Base-by-base conservation (phyloP, 2,888 invertebrate species). In the Hypena proboscidalis region DNA sequence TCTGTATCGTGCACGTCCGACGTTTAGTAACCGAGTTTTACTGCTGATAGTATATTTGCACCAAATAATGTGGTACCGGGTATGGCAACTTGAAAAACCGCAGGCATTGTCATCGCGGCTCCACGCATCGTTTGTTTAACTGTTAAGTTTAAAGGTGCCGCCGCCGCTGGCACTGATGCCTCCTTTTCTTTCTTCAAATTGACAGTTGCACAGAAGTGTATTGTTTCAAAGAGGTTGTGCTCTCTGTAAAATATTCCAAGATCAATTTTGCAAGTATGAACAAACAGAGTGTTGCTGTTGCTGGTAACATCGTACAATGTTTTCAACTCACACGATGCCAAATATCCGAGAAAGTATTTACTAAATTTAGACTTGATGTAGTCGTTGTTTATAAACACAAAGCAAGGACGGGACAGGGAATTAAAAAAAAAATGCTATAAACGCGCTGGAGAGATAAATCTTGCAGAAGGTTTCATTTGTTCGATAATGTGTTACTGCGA, bases 331-430 rank as follows among this genome's bases (percentile, higher is more conserved):
- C 54, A 34, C 54, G 62, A 58, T 77, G 78, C 78, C 78, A 79
- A 78, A 64, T 67, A 67, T 65, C 57, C 56, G 66, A 70, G 74
- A 80, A 77, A 77, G 71, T 75, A 65, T 69, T 69, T 61, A 63
- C 73, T 77, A 78, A 69, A 75, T 78, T 69, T 77, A 79, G 72
- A 66, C 53, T 58, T 45, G 47, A 46, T 52, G 45, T 39, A 43
- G 23, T 32, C 36, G 45, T 55, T 50, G 51, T 63, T 71, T 59
- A 65, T 65, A 34, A 51, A 60, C 56, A 48, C 46, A 64, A 52
- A 56, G 59, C 65, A 70, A 70, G 68, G 67, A 64, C 70, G 55
- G 42, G 15, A 37, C 34, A 58, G 49, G 52, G 40, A 55, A 57
- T 40, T 11, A 22, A 40, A 32, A 20, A 3, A 34, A 19, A 41